Base-by-base conservation (phyloP, 1,140 invertebrate species). In the Bactericera cockerelli region DNA sequence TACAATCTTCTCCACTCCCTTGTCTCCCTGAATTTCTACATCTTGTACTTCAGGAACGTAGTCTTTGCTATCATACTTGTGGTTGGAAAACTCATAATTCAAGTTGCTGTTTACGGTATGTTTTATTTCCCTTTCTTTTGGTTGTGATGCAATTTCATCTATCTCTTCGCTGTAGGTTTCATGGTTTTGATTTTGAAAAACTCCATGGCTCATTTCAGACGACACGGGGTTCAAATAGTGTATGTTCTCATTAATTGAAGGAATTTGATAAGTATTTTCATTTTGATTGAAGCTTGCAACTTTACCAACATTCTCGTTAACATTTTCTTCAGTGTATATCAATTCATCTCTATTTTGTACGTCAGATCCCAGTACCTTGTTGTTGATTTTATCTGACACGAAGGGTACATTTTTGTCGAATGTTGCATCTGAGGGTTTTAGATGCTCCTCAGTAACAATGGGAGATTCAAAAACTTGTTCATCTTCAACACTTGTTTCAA, bases 11-110 rank as follows among this genome's bases (percentile, higher is more conserved):
- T 31, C 42, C 19, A 22, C 22, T 49, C n/a, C 8, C n/a, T 49
- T 16, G 3, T 49, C 22, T 49, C 42, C 22, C n/a, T 49, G 42
- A 4, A 49, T n/a, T 49, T 49, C n/a, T 6, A 4, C 4, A 6
- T 8, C n/a, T 49, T 49, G 4, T 10, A 6, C 19, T 49, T 49
- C 42, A 49, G n/a, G 4, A 19, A 19, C 42, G 19, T 49, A 16
- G 19, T 16, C 42, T 49, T 49, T 49, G 42, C n/a, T 16, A 16
- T 49, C 42, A 16, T 49, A 49, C 22, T 49, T 49, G 42, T 49
- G 42, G 42, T 49, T 49, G 8, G 42, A 49, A 49, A 19, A 49
- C 19, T 49, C 42, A n/a, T 49, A 49, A 22, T 49, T 49, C 22
- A 22, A 49, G 19, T 49, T 49, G 4, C 13, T 13, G 4, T 31